Base-by-base conservation (phyloP, 2,113 vertebrate genomes). In the Oreocharis arfaki region DNA sequence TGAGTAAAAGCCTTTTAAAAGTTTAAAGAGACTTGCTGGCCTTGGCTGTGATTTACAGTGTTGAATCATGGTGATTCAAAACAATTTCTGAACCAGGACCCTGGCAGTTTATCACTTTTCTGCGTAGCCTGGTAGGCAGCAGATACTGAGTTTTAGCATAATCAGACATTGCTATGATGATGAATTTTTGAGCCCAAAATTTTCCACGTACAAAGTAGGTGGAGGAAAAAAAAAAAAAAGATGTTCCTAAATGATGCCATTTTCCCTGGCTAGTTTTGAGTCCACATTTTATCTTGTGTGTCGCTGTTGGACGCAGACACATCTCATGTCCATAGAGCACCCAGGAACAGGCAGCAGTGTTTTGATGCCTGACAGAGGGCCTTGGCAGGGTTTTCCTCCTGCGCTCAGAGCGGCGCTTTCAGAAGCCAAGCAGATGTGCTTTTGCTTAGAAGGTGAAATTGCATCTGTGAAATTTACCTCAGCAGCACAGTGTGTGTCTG, bases 401-500 rank as follows among this genome's bases (percentile, higher is more conserved):
- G 14, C 69, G 22, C 89, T 96, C 33, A 1, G 47, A 71, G 85
- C 12, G 17, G 67, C 3, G 2, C 5, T 13, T 92, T 69, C 22
- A 8, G 76, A 77, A 97, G 91, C 96, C 96, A 96, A 95, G 87
- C 94, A 90, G 96, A 97, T 97, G 94, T 94, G 95, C 91, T 96
- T 97, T 94, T 94, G 90, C 96, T 98, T 93, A 95, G 96, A 94
- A 97, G 95, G 96, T 97, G 73, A 95, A 97, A 94, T 88, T 16
- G 30, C 97, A 96, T 97, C 96, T 98, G 95, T n/a, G 63, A 87
- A 92, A 92, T 95, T 93, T 95, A 89, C 95, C 89, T 97, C 75
- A 12, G 76, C 76, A 75, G 91, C 77, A n/a, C 59, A 82, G 60
- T 18, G 33, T 63, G 63, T 94, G 63, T 10, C 47, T 61, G 64